Base-by-base conservation (phyloP, 2,888 invertebrate genomes). In the Latheticus oryzae region DNA sequence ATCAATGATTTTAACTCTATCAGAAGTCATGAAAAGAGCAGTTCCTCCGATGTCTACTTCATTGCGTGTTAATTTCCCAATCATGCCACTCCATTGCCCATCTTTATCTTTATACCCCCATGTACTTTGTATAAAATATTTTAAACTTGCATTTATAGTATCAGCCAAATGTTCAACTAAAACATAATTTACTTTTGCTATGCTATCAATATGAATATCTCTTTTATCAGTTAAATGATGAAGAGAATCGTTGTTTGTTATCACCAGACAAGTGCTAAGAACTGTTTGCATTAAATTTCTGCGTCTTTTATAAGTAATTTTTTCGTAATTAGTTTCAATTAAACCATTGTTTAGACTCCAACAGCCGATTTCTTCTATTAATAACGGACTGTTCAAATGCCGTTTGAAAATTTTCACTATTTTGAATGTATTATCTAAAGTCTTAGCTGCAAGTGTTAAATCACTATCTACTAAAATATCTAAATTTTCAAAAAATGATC, bases 31-130 rank as follows among this genome's bases (percentile, higher is more conserved):
- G 68, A 88, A 87, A 76, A 87, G 80, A 1, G 86, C 83, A 1
- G 87, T 85, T 0, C 87, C 85, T 77, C 86, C 87, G 59, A 87
- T 82, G 63, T 87, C 87, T 3, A 84, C 85, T 72, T 84, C 82
- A 30, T 81, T 80, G 55, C 82, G 77, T 0, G 81, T 79, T 60
- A 87, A 74, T 67, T 83, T 81, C 0, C 87, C 87, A 55, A 86
- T 85, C 85, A 87, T 85, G 12, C 87, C 87, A 67, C 79, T 87
- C 86, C 87, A 87, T 51, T 73, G 56, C 1, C 82, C 80, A 1
- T 82, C 80, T 59, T 84, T 83, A 32, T 80, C 74, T 62, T 76
- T 73, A 65, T 87, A 87, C 1, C 87, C 87, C 87, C 87, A 87
- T 0, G 86, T 83, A 30, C 80, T 75, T 19, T 81, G 80, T 60